Evolutionary conservation across 2,797 vertebrate species (phyloP).

Genomic region (Gymnothorax reevesii): DNA sequence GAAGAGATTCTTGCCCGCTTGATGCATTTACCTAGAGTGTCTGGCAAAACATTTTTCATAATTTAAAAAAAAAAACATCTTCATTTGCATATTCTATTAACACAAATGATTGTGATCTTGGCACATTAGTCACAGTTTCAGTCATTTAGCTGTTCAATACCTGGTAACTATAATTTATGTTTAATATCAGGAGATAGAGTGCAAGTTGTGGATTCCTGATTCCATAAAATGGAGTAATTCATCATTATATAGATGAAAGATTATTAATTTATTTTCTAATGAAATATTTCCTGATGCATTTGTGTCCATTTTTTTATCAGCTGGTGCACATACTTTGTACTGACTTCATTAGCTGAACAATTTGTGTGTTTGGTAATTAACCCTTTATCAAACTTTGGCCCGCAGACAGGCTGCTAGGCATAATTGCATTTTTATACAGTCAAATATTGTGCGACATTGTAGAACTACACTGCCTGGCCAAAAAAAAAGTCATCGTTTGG

Average conservation of each 20-base stretch:
- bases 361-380: neutral
- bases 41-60: neutral
- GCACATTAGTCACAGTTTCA: neutral
- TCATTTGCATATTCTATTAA: neutral
- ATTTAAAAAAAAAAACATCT: neutral
- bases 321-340: neutral
- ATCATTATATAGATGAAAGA: neutral
- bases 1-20: neutral
- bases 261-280: neutral
- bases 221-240: neutral
- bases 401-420: too few relatives aligned
- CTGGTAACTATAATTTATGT: neutral
- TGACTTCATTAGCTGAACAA: neutral
- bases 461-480: too few relatives aligned
- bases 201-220: neutral
- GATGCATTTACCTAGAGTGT: neutral
- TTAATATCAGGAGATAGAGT: too few relatives aligned
- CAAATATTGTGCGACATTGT: too few relatives aligned
- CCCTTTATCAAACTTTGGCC: too few relatives aligned
- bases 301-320: neutral
- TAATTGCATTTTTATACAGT: too few relatives aligned
- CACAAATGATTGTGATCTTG: neutral
- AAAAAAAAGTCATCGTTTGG: too few relatives aligned
- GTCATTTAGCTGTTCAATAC: neutral
- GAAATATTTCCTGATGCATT: neutral